Evolutionary conservation across 2,113 vertebrate species (phyloP).

Genomic region (Blennius ocellaris): DNA sequence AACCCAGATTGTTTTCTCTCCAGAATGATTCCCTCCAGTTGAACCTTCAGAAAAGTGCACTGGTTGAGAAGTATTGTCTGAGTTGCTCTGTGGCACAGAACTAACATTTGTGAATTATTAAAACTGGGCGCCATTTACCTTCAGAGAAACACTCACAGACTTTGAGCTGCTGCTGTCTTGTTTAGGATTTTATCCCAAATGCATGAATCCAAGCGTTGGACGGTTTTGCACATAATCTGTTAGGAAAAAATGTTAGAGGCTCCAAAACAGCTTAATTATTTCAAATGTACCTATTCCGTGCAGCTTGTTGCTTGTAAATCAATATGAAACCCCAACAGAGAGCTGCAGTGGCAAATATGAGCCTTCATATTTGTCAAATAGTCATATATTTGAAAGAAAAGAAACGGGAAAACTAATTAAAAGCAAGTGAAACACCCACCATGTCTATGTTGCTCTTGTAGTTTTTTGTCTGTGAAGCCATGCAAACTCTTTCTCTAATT

Average conservation of each 20-base stretch:
- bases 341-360: too few species aligned
- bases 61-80: conserved; percentile 40
- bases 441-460: neutral
- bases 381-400: too few species aligned
- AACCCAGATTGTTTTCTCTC: neutral
- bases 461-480: neutral
- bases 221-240: too few species aligned
- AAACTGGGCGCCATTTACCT: conserved; percentile 33
- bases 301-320: too few species aligned
- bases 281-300: too few species aligned
- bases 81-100: conserved; percentile 44
- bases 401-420: neutral
- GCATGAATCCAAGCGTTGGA: too few species aligned
- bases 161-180: neutral
- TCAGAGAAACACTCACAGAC: neutral
- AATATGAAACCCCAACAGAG: neutral
- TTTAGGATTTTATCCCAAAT: too few species aligned
- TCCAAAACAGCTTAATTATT: too few species aligned
- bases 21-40: conserved; percentile 6
- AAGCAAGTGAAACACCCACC: neutral
- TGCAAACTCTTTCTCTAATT: conserved; percentile 27
- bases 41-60: conserved; percentile 5
- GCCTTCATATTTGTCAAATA: too few species aligned
- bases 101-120: conserved; percentile 58
- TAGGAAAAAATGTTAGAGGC: too few species aligned